A percentile compares a stretch with the other conserved stretches of the same genome.
Evolutionary conservation across 2,888 invertebrate genomes (phyloP).

Genomic region (Colletes collaris): DNA sequence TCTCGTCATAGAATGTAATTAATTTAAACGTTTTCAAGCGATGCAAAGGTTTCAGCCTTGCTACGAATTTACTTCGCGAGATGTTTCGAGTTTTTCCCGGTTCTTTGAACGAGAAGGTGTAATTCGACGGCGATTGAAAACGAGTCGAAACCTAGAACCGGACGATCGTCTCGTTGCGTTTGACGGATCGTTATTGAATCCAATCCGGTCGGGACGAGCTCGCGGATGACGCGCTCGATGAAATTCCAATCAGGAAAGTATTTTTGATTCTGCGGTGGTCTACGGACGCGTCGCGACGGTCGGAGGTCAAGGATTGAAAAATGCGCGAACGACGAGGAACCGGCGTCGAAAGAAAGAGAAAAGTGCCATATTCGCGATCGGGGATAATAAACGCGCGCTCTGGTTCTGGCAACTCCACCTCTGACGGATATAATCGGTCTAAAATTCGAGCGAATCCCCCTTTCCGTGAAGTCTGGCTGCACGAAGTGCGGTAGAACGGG

Average conservation of each 20-base stretch:
- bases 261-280: constrained; percentile 57
- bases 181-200: constrained; percentile 63
- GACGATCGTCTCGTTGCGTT: constrained; percentile 45
- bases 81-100: too few relatives aligned
- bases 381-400: constrained; percentile 54
- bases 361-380: constrained; percentile 52
- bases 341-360: constrained; percentile 11
- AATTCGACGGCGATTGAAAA: not conserved
- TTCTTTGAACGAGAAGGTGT: too few relatives aligned
- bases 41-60: too few relatives aligned
- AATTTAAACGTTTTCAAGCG: too few relatives aligned
- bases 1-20: too few relatives aligned
- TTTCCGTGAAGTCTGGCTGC: constrained; percentile 27
- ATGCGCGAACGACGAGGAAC: not conserved
- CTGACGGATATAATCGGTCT: constrained; percentile 62
- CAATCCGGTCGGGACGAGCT: constrained; percentile 40
- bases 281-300: constrained; percentile 1
- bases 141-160: constrained; percentile 40
- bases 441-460: constrained; percentile 57
- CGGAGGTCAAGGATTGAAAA: constrained; percentile 9
- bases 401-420: constrained; percentile 45
- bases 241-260: constrained; percentile 67
- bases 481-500: constrained; percentile 27
- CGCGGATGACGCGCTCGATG: constrained; percentile 61
- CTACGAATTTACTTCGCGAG: too few relatives aligned